These are phyloP conservation scores for Furnarius figulus DNA, from an alignment of 2,113 vertebrate species.

Conservation along the genomic window DNA sequence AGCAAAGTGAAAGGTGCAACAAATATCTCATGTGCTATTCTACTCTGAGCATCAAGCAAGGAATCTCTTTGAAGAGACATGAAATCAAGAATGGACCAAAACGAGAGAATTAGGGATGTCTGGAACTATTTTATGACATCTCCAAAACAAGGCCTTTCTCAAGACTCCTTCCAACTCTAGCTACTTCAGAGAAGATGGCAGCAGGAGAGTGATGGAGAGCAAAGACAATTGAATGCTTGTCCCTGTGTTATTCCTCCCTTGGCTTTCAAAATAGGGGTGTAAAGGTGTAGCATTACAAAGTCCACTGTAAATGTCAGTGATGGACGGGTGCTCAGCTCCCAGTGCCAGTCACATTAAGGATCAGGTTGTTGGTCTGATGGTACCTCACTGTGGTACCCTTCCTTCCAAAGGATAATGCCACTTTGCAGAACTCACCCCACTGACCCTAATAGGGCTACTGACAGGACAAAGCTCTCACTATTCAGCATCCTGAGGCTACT, in stretches of 20 bases:
- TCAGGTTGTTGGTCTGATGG: fast-evolving
- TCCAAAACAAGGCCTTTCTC: neutral
- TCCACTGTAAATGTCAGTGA: neutral
- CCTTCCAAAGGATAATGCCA: neutral
- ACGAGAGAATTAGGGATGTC: neutral
- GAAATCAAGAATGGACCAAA: neutral
- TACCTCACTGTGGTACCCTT: neutral
- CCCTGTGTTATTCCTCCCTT: neutral
- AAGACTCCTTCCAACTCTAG: neutral
- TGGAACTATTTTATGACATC: neutral
- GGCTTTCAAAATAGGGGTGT: neutral
- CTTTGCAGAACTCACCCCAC: neutral
- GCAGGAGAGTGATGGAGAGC: neutral
- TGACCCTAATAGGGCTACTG: neutral
- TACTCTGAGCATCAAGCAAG: neutral
- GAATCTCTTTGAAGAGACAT: neutral
- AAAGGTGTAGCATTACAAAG: neutral
- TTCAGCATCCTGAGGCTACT: neutral
- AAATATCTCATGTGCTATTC: neutral
- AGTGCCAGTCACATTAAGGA: neutral
- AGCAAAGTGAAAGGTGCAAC: neutral
- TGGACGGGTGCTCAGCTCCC: neutral
- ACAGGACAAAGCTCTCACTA: neutral
- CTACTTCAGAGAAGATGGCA: neutral
- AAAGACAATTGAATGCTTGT: neutral